A percentile compares a stretch with the other conserved stretches of the same genome.
These are phyloP conservation scores for Trigoniulus corallinus DNA, from an alignment of 1,140 invertebrate genomes.

Conservation along the genomic window DNA sequence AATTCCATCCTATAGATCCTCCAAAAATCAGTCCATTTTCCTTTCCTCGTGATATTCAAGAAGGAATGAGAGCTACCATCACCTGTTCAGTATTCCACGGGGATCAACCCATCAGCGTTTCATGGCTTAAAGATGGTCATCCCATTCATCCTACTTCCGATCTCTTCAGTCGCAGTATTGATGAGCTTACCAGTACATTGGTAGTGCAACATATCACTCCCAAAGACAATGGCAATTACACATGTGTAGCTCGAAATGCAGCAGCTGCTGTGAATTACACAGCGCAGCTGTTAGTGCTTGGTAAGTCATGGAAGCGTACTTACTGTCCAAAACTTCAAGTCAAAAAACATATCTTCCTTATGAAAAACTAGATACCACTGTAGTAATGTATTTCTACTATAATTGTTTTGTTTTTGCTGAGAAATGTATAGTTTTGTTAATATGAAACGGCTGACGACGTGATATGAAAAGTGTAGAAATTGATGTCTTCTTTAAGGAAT, in stretches of 20 bases:
- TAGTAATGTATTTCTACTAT: too few relatives aligned
- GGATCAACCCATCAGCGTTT: slow-evolving; percentile 76
- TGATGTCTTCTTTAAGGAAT: too few relatives aligned
- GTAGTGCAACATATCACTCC: slow-evolving; percentile 50
- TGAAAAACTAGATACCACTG: too few relatives aligned
- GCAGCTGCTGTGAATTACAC: slow-evolving; percentile 25
- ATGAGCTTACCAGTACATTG: slow-evolving; percentile 73
- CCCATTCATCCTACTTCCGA: slow-evolving; percentile 30
- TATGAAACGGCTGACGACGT: too few relatives aligned
- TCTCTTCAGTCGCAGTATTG: slow-evolving; percentile 43
- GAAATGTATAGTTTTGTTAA: too few relatives aligned
- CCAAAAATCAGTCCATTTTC: slow-evolving; percentile 29
- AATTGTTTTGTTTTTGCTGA: too few relatives aligned
- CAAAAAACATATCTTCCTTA: too few relatives aligned
- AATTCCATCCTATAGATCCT: slow-evolving; percentile 25
- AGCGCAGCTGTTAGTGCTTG: slow-evolving; percentile 13
- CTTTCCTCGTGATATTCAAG: slow-evolving; percentile 23
- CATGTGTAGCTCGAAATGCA: slow-evolving; percentile 48
- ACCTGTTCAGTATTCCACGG: slow-evolving; percentile 87
- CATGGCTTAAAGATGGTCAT: slow-evolving; percentile 52
- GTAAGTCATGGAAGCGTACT: too few relatives aligned
- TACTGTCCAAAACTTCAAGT: too few relatives aligned
- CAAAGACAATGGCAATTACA: slow-evolving; percentile 51
- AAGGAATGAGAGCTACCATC: slow-evolving; percentile 37
- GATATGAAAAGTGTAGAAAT: too few relatives aligned